phyloP scores from a whole-genome alignment of 2,888 invertebrate genomes.

The Cylindroiulus punctatus region DNA sequence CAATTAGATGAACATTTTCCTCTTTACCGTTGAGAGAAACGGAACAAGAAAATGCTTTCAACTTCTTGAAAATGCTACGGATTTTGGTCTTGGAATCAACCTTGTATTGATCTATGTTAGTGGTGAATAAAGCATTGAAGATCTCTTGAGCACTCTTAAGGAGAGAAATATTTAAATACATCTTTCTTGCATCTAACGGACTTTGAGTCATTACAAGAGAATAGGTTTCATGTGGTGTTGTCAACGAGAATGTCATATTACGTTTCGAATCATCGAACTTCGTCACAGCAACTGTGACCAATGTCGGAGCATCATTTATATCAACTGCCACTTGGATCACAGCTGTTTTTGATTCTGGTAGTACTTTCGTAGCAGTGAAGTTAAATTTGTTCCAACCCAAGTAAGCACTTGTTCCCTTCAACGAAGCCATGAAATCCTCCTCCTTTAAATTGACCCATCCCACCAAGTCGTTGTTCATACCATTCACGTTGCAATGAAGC shows the following conservation, averaged over 20 bases:
- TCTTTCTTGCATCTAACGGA: background rate
- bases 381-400: conserved; percentile 43
- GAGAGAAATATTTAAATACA: background rate
- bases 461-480: background rate
- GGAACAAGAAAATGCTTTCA: conserved; percentile 30
- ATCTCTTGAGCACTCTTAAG: background rate
- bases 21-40: background rate
- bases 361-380: background rate
- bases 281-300: background rate
- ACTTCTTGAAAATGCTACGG: conserved; percentile 13
- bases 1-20: background rate
- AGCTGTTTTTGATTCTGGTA: background rate
- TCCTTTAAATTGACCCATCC: background rate
- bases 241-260: background rate
- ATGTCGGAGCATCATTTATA: background rate
- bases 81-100: background rate
- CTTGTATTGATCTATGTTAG: background rate
- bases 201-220: background rate
- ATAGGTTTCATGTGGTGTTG: background rate
- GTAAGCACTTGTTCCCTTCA: conserved; percentile 40
- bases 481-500: conserved; percentile 48
- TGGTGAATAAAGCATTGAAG: background rate
- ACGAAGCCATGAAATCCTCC: background rate
- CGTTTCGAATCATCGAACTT: background rate
- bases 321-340: background rate